Conservation (phyloP, 2,113 vertebrate species). For the Fregetta grallaria region DNA sequence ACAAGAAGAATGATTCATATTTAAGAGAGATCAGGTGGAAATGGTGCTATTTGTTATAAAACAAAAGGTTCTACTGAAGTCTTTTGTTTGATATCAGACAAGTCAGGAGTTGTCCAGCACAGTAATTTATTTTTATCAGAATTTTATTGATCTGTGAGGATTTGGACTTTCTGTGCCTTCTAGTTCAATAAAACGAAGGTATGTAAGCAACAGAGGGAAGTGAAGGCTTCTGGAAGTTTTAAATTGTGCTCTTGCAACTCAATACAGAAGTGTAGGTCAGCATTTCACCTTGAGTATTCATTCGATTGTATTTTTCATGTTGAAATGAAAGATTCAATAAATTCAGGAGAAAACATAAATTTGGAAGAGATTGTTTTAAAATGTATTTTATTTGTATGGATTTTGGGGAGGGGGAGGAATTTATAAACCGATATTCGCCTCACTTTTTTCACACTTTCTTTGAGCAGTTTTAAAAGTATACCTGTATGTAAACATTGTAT, state of each 20-base stretch:
- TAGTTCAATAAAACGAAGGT: conserved; percentile 10
- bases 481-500: conserved; percentile 88
- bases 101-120: conserved; percentile 45
- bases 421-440: conserved; percentile 74
- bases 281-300: conserved; percentile 42
- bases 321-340: conserved; percentile 63
- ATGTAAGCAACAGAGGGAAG: background rate
- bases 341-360: conserved; percentile 59
- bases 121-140: conserved; percentile 69
- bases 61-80: conserved; percentile 42
- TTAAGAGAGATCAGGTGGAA: conserved; percentile 66
- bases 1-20: background rate
- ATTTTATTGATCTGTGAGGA: conserved; percentile 39
- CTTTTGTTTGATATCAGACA: conserved; percentile 49
- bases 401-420: conserved; percentile 49
- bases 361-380: conserved; percentile 56
- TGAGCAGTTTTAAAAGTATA: conserved; percentile 83
- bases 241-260: conserved; percentile 27
- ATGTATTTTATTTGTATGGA: conserved; percentile 62
- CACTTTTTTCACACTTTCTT: conserved; percentile 77
- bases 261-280: conserved; percentile 56
- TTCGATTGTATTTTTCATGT: conserved; percentile 63
- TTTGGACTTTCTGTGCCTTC: conserved; percentile 39
- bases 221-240: background rate
- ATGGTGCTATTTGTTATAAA: conserved; percentile 83